A percentile compares a stretch with the other conserved stretches of the same genome.
Evolutionary conservation across 2,888 invertebrate species (phyloP).

Genomic region (Hemithea aestivaria): DNA sequence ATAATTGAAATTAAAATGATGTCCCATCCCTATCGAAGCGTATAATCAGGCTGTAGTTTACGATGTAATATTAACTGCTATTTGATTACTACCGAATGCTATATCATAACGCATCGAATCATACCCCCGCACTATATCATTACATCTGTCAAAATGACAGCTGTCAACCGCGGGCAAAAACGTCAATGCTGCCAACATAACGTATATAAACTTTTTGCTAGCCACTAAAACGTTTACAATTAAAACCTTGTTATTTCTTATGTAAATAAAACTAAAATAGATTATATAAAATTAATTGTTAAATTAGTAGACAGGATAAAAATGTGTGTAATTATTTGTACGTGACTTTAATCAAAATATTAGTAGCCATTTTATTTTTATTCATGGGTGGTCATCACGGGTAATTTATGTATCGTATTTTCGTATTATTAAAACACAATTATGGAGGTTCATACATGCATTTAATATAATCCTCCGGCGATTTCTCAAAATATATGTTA

Average conservation of each 20-base stretch:
- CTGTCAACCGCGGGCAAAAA: conserved; percentile 22
- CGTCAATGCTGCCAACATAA: neutral
- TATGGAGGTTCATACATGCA: no score
- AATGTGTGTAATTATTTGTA: conserved; percentile 7
- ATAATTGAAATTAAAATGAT: neutral
- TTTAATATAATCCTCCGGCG: no score
- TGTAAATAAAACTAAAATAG: no score
- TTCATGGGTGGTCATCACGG: neutral
- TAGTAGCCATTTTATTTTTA: conserved; percentile 11
- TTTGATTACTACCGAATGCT: conserved; percentile 50
- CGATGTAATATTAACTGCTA: conserved; percentile 54
- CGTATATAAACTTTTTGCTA: no score
- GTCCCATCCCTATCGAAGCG: conserved; percentile 33
- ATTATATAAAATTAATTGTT: conserved; percentile 4
- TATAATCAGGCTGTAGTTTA: conserved; percentile 47
- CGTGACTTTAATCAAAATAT: conserved; percentile 18
- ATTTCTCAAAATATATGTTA: no score
- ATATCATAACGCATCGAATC: conserved; percentile 28
- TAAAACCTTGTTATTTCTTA: no score
- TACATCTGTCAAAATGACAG: conserved; percentile 41
- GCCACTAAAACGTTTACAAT: no score
- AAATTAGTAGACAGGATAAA: conserved; percentile 13
- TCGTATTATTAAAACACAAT: no score
- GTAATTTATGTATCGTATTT: no score
- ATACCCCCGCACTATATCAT: conserved; percentile 17